Percentiles rank a stretch among this genome's conserved stretches.
Conservation (phyloP, 2,113 vertebrate species). For the Oxyura jamaicensis region DNA sequence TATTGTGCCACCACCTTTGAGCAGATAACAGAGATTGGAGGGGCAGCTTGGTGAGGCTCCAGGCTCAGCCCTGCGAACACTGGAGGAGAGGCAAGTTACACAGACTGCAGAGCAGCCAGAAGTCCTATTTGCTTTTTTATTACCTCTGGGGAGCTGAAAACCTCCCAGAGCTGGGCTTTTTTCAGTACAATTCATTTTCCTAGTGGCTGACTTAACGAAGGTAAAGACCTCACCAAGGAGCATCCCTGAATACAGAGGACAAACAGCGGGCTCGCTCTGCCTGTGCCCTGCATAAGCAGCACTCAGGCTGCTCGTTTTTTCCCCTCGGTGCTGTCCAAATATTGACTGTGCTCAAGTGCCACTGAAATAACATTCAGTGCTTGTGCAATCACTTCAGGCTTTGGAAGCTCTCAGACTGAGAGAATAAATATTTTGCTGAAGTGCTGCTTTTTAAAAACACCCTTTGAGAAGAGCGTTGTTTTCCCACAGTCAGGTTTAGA, state of each 20-base stretch:
- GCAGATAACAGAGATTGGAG: background rate
- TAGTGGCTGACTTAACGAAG: background rate
- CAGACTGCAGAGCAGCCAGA: background rate
- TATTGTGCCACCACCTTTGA: background rate
- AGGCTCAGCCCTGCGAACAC: background rate
- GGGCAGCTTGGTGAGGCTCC: background rate
- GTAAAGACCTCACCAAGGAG: background rate
- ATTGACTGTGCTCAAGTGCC: conserved; percentile 18
- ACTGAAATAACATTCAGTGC: background rate
- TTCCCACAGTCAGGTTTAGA: background rate
- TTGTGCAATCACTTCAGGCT: conserved; percentile 8
- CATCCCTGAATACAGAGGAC: background rate
- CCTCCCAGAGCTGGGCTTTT: background rate
- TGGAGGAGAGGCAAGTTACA: background rate
- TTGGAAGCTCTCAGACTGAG: background rate
- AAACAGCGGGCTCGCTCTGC: background rate
- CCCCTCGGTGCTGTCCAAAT: conserved; percentile 15
- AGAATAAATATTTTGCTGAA: background rate
- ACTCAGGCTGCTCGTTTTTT: background rate
- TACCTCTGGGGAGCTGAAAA: background rate
- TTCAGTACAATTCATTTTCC: background rate
- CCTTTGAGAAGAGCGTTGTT: background rate
- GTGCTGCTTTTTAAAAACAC: background rate
- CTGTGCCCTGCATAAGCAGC: background rate
- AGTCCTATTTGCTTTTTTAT: background rate